These are phyloP conservation scores for Hiodon alosoides DNA, from an alignment of 2,113 vertebrate species.

Conservation along the genomic window DNA sequence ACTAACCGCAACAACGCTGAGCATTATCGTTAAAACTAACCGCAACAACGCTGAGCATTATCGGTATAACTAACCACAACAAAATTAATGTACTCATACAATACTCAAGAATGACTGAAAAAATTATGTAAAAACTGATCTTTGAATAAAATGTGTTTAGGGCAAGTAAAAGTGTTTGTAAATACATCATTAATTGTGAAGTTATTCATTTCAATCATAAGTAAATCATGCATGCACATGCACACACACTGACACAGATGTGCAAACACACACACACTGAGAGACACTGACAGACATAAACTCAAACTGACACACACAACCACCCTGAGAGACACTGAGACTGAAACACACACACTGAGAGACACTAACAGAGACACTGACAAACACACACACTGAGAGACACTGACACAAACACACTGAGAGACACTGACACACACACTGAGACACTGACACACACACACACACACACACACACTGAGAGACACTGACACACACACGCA, in stretches of 20 bases:
- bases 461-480: not conserved
- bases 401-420: not conserved
- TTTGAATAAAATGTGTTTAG: too few relatives aligned
- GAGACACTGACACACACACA: slow-evolving; percentile 6
- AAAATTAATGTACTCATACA: too few relatives aligned
- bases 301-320: not conserved
- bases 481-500: not conserved
- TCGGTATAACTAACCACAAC: too few relatives aligned
- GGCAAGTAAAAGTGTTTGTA: too few relatives aligned
- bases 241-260: not conserved
- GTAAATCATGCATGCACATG: not conserved
- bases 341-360: not conserved
- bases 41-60: too few relatives aligned
- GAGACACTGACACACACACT: slow-evolving; percentile 9
- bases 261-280: not conserved
- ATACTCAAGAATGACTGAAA: too few relatives aligned
- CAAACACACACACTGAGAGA: not conserved
- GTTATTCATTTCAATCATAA: too few relatives aligned
- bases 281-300: not conserved
- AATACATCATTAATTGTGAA: too few relatives aligned
- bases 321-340: not conserved
- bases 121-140: too few relatives aligned
- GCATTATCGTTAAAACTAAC: too few relatives aligned
- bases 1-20: too few relatives aligned
- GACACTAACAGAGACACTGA: not conserved